Base-by-base conservation (phyloP, 2,797 vertebrate species). In the Tenualosa thibaudeaui region DNA sequence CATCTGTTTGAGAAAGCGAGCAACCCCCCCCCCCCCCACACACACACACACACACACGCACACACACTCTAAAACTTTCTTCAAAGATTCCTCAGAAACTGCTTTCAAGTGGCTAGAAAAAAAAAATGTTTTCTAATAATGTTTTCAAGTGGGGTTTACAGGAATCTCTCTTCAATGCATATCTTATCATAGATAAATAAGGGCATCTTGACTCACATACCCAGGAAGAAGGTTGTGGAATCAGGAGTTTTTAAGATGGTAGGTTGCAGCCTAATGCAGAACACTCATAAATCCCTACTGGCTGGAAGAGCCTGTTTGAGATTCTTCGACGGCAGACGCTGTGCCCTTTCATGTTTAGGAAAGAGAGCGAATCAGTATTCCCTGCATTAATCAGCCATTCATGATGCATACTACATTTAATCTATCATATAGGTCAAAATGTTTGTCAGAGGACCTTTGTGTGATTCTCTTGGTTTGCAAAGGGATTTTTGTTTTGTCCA, bases 281-380 rank as follows among this genome's bases (percentile, higher is more conserved):
- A 53, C 31, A 24, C 26, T 12, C 65, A 43, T 88, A 24, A 81
- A 85, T 87, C 86, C 81, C 53, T 3, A 60, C 75, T 71, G 81
- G 60, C 86, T 86, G 68, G 83, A 84, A 54, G 50, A 84, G 54
- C 86, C 86, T 62, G 89, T 87, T 87, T 83, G 81, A 15, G 56
- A 84, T 87, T 85, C 84, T 43, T 86, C 53, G 26, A 60, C 12
- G 40, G 53, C 86, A 88, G 83, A 81, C 75, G 65, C 5, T 19
- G 71, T 78, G 71, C 37, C 71, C 37, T 78, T 78, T 78, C 71
- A 78, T 78, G 46, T 78, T 78, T 78, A 78, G 71, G 17, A 6
- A 46, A 46, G 37, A 40, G 71, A 78, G 71, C 71, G 15, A 22
- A 40, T 78, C 15, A 46, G 17, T 43, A 15, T 22, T 78, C 71